Evolutionary conservation across 2,888 invertebrate genomes (phyloP), one percentile per base, ranked within the genome.

Genomic region (Candidula unifasciata): DNA sequence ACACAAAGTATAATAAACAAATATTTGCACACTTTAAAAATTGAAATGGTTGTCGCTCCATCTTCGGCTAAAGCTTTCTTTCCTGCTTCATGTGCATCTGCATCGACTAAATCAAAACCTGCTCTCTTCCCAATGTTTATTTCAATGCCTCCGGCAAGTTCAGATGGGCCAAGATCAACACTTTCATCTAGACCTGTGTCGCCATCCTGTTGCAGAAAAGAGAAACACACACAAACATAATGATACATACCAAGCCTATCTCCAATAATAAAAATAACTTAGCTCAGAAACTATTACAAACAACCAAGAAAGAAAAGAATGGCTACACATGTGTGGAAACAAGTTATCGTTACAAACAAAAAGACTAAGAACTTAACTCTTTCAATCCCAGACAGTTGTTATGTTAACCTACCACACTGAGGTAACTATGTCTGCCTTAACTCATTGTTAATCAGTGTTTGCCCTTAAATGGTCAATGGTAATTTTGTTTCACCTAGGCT

Each of bases 101-200:
- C 27, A 18, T 30, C 54, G 54, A 2, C 33, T 35, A 60, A 81
- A 24, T 57, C 60, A 81, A 37, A 52, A 35, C 44, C 60, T 60
- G 35, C 73, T 60, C n/a, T 52, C 37, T 64, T 24, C 35, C 52
- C 73, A 73, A 81, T 73, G 60, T 54, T 71, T 8, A 81, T 73
- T 37, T 81, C 73, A 82, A 82, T 82, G 27, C 44, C 76, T 52
- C 27, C 71, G 35, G 44, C 30, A 57, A 74, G 76, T 52, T 66
- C 82, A 16, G 74, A 52, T 33, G 35, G 64, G 18, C 33, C 82
- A 30, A 82, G 82, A 30, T 82, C 82, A 52, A 82, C 64, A 33
- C 57, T 82, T 82, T 66, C 82, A 30, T 82, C 82, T 37, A 76
- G 44, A 3, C 27, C 57, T 27, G 44, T 35, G 30, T 44, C 52